Conservation (phyloP, 1,140 invertebrate genomes). For the Rhynchophorus ferrugineus region DNA sequence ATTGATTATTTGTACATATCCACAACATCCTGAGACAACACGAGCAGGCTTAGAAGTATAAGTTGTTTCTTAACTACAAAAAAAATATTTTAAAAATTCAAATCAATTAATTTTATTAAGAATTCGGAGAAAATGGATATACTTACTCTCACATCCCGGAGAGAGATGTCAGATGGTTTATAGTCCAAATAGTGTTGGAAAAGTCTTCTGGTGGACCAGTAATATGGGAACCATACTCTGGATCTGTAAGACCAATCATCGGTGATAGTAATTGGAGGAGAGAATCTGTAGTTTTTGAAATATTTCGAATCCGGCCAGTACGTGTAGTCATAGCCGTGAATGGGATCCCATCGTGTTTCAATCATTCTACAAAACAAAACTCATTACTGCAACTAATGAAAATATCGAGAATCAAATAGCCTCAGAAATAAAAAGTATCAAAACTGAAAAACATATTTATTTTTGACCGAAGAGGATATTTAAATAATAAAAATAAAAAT, state of each 20-base stretch:
- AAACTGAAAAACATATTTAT: too few relatives aligned
- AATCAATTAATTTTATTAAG: not conserved
- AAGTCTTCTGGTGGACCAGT: slow-evolving; percentile 25
- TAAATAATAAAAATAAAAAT: too few relatives aligned
- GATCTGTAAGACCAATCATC: slow-evolving; percentile 25
- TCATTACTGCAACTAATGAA: too few relatives aligned
- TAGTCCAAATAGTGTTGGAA: slow-evolving; percentile 26
- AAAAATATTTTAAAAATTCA: too few relatives aligned
- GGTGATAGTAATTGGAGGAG: slow-evolving; percentile 18
- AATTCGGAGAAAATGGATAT: too few relatives aligned
- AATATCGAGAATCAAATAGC: too few relatives aligned
- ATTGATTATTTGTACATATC: slow-evolving; percentile 1
- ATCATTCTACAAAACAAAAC: too few relatives aligned
- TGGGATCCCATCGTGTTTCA: slow-evolving; percentile 24
- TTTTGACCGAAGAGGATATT: too few relatives aligned
- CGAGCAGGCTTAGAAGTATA: slow-evolving; percentile 19
- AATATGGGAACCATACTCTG: slow-evolving; percentile 27
- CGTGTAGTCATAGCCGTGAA: slow-evolving; percentile 26
- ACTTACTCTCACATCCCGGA: slow-evolving; percentile 25
- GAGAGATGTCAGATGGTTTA: slow-evolving; percentile 19
- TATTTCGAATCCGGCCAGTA: slow-evolving; percentile 28
- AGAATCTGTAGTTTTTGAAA: slow-evolving; percentile 26
- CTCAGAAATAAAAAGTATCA: too few relatives aligned
- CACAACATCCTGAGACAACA: not conserved
- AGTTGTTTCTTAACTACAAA: slow-evolving; percentile 24